Evolutionary conservation across 2,888 invertebrate species (phyloP), one percentile per base, ranked within the genome.

Genomic region (Coecobrya sp.): DNA sequence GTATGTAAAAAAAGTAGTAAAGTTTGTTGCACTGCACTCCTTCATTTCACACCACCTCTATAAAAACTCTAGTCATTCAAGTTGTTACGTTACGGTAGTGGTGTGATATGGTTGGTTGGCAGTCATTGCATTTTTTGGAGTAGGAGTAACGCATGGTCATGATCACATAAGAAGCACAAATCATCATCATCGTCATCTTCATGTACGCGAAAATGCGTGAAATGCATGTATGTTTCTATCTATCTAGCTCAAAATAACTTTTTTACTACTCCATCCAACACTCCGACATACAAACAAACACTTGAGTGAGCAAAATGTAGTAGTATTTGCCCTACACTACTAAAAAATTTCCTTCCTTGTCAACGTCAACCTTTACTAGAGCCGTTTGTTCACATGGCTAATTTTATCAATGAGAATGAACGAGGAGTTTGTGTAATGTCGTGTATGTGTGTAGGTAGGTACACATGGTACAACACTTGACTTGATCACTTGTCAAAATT

Each of bases 111-210:
- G 27, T 52, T 86, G 68, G 86, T 49, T 86, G 86, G 86, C 68
- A 86, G 65, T 84, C 65, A 55, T 27, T 62, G 25, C 62, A 62
- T 25, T 25, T 45, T 25, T 76, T 79, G 27, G 70, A 70, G 86
- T 86, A 86, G 86, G 86, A 86, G 86, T 86, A 68, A 86, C 62
- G 86, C 86, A 86, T 86, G 86, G 86, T 86, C 86, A 86, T 86
- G 86, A 70, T 86, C 86, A 52, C 86, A 68, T 22, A 68, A 86
- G 85, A 70, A 84, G 70, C 65, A 84, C 86, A 86, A 86, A 86
- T 86, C 86, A 36, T 36, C 36, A 36, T 7, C 36, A 36, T 36
- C 36, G 7, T 36, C 36, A 36, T 36, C 36, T 4, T 36, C 36
- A 86, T 86, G 86, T 70, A 86, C 70, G 86, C 86, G 42, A 84